These are phyloP conservation scores for Dermatophagoides farinae DNA, from an alignment of 1,140 invertebrate genomes.

Conservation along the genomic window DNA sequence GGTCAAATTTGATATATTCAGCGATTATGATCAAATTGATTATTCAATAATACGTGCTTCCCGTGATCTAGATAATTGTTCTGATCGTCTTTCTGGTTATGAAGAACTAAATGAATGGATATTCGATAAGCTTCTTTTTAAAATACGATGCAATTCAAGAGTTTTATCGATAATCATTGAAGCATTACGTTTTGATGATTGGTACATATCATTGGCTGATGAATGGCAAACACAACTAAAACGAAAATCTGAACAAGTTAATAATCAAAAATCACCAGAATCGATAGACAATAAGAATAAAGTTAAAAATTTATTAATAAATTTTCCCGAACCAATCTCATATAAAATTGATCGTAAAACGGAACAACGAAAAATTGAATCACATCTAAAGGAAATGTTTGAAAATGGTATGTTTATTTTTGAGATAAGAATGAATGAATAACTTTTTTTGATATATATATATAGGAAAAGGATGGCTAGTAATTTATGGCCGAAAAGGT, in stretches of 20 bases:
- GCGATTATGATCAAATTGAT: neutral
- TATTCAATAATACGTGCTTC: neutral
- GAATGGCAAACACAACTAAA: neutral
- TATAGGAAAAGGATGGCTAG: constrained; percentile 26
- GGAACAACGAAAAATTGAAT: neutral
- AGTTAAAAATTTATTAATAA: neutral
- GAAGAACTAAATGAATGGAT: neutral
- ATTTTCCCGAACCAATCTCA: neutral
- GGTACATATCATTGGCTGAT: neutral
- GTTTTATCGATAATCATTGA: neutral
- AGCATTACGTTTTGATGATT: neutral
- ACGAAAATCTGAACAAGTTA: neutral
- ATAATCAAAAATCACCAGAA: neutral
- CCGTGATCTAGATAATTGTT: neutral
- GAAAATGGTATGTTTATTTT: neutral
- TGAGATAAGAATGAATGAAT: neutral
- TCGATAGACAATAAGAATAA: neutral
- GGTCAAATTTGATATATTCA: neutral
- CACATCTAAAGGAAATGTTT: neutral
- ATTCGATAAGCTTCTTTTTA: neutral
- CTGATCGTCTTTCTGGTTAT: neutral
- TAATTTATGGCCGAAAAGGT: constrained; percentile 43
- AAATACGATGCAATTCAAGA: neutral
- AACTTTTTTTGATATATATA: neutral
- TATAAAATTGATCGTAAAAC: neutral